phyloP scores from a whole-genome alignment of 2,888 invertebrate species.

The Aradus depressus region DNA sequence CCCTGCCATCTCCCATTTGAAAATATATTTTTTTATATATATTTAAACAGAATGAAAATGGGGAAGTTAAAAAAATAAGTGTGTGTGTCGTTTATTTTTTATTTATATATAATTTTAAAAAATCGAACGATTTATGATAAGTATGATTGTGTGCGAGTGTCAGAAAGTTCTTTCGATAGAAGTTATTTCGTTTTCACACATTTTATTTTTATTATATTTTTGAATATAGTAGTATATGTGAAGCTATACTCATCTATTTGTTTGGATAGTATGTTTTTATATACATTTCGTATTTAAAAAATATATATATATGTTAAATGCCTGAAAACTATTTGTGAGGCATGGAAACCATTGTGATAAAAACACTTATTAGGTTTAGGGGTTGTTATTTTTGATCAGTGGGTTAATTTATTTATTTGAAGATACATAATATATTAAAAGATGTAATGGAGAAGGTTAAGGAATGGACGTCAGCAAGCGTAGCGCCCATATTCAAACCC shows the following conservation, averaged over 20 bases:
- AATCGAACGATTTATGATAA: too few species aligned
- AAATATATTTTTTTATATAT: too few species aligned
- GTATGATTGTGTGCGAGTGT: too few species aligned
- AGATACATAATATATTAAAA: constrained; percentile 9
- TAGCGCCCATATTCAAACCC: constrained; percentile 16
- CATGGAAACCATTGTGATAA: constrained; percentile 13
- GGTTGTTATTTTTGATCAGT: constrained; percentile 14
- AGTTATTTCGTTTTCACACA: neutral
- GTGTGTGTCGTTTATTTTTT: too few species aligned
- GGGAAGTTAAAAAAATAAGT: too few species aligned
- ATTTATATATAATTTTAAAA: too few species aligned
- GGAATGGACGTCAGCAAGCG: neutral
- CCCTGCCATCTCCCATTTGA: too few species aligned
- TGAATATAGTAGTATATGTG: too few species aligned
- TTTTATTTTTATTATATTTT: neutral
- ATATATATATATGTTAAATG: constrained; percentile 10
- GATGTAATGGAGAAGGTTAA: constrained; percentile 11
- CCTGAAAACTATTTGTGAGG: constrained; percentile 3
- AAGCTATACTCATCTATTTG: too few species aligned
- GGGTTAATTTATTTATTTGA: constrained; percentile 14
- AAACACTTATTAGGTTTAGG: constrained; percentile 4
- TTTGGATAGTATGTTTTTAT: neutral
- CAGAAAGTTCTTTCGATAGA: neutral
- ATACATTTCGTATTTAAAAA: constrained; percentile 2
- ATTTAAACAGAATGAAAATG: too few species aligned